Percentiles rank a stretch among this genome's conserved stretches.
These are phyloP conservation scores for Erethizon dorsatum DNA, from an alignment of 2,797 vertebrate genomes.

Conservation along the genomic window DNA sequence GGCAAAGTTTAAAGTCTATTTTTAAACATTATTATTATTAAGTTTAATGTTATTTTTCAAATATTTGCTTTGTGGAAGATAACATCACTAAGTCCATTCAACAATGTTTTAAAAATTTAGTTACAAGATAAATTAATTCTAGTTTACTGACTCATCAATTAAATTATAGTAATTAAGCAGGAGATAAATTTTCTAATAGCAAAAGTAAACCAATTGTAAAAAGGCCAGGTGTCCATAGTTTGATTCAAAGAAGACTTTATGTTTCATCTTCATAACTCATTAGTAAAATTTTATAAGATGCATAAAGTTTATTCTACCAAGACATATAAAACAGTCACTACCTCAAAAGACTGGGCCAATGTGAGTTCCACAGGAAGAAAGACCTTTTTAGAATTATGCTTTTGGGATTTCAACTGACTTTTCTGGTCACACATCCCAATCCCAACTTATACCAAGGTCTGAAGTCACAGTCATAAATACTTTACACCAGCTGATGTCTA, in stretches of 20 bases:
- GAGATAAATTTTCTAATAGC: not conserved
- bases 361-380: no score
- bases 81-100: slow-evolving; percentile 11
- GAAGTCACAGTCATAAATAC: not conserved
- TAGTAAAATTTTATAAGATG: not conserved
- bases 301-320: not conserved
- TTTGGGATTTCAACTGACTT: not conserved
- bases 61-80: not conserved
- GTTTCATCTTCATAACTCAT: not conserved
- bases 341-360: not conserved
- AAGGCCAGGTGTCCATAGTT: not conserved
- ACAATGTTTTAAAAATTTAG: not conserved
- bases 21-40: slow-evolving; percentile 2
- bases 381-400: not conserved
- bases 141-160: not conserved
- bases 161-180: slow-evolving; percentile 2
- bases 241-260: not conserved
- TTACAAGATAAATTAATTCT: slow-evolving; percentile 24
- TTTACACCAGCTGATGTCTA: not conserved
- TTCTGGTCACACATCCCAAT: not conserved
- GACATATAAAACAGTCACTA: not conserved
- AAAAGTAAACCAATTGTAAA: slow-evolving; percentile 23
- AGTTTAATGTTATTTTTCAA: not conserved
- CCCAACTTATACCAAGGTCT: not conserved
- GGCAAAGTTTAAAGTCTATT: not conserved